Conservation (phyloP, 2,888 invertebrate species). For the Chymomyza fuscimana region DNA sequence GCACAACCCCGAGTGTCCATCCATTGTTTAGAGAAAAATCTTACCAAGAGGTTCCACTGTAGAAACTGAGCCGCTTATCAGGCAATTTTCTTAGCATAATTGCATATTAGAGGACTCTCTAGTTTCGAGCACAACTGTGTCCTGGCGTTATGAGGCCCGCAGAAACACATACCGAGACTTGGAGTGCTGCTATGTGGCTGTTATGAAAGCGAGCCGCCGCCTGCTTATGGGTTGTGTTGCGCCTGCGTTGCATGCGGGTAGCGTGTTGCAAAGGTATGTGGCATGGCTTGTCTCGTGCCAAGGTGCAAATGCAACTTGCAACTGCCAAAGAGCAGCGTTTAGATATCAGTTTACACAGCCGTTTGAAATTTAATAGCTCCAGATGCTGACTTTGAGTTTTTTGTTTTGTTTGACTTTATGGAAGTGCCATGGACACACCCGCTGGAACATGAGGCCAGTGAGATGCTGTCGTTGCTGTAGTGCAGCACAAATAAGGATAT, state of each 20-base stretch:
- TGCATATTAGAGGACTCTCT: constrained; percentile 29
- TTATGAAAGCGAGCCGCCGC: constrained; percentile 13
- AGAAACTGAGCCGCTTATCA: not conserved
- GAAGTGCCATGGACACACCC: constrained; percentile 41
- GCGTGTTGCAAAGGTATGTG: constrained; percentile 46
- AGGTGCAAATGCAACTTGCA: constrained; percentile 64
- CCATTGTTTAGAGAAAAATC: too few species aligned
- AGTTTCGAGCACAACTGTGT: constrained; percentile 40
- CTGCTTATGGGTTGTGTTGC: constrained; percentile 1
- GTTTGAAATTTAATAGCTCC: constrained; percentile 55
- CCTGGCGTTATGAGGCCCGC: constrained; percentile 40
- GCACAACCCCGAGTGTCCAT: too few species aligned
- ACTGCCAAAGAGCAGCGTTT: constrained; percentile 14
- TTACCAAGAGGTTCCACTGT: not conserved
- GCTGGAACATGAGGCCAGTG: constrained; percentile 31
- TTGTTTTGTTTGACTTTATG: constrained; percentile 50
- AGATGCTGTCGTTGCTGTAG: constrained; percentile 16
- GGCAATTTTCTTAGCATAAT: constrained; percentile 38
- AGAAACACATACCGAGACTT: constrained; percentile 41
- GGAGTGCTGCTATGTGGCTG: constrained; percentile 36
- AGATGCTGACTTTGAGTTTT: constrained; percentile 59
- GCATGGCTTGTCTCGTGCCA: constrained; percentile 56
- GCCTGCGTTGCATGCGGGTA: constrained; percentile 54
- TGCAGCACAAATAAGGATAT: constrained; percentile 14
- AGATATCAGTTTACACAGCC: constrained; percentile 55